Conservation (phyloP, 2,888 invertebrate genomes). For the Trachelus troglodyta region DNA sequence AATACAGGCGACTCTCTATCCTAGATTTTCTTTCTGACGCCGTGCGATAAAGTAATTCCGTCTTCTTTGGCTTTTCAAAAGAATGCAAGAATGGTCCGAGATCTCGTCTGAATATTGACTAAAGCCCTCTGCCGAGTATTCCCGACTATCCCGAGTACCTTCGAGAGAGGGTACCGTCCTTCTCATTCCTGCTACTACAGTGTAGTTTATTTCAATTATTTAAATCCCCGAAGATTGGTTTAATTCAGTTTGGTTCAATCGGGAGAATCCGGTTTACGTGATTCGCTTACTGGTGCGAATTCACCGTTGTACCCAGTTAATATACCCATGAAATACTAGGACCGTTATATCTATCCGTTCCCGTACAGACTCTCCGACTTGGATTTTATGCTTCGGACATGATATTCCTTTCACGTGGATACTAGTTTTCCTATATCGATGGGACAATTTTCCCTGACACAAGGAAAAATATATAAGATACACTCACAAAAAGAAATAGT, state of each 20-base stretch:
- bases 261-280: slow-evolving; percentile 37
- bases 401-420: no score
- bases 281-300: slow-evolving; percentile 15
- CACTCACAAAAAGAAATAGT: no score
- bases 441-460: no score
- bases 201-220: slow-evolving; percentile 50
- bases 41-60: slow-evolving; percentile 8
- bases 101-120: slow-evolving; percentile 7
- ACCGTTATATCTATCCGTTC: neutral
- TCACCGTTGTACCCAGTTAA: no score
- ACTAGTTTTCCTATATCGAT: no score
- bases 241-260: slow-evolving; percentile 39
- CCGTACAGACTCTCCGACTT: no score
- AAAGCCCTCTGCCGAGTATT: slow-evolving; percentile 15
- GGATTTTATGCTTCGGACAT: no score
- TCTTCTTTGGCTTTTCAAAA: slow-evolving; percentile 9
- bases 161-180: neutral
- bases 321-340: neutral
- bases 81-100: no score
- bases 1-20: neutral
- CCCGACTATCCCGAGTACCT: neutral
- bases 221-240: slow-evolving; percentile 39
- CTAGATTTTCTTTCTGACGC: neutral
- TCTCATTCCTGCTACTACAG: neutral
- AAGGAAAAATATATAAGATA: no score